phyloP scores from a whole-genome alignment of 2,797 vertebrate genomes.

The Carduelis carduelis region DNA sequence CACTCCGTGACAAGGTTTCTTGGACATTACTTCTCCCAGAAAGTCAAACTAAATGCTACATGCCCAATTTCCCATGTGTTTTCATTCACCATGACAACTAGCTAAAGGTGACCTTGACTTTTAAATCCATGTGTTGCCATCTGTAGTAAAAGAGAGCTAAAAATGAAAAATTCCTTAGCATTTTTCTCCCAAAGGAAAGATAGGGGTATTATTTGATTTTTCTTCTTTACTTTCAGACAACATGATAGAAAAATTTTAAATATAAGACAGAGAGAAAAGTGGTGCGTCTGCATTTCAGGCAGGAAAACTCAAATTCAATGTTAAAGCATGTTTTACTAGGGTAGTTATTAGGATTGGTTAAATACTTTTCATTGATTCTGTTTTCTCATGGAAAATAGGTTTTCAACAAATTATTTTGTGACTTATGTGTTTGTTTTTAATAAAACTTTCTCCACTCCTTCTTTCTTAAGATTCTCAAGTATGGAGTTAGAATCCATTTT shows the following conservation, averaged over 20 bases:
- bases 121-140: constrained; percentile 21
- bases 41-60: constrained; percentile 33
- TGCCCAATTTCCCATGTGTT: constrained; percentile 22
- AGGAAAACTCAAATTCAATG: background rate
- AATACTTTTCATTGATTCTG: background rate
- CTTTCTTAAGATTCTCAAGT: background rate
- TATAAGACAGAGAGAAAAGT: background rate
- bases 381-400: background rate
- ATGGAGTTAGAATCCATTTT: background rate
- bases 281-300: background rate
- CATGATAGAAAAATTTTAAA: background rate
- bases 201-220: background rate
- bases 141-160: background rate
- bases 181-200: background rate
- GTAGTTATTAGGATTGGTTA: background rate
- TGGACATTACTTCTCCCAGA: constrained; percentile 13
- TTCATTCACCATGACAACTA: constrained; percentile 49
- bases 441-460: background rate
- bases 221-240: background rate
- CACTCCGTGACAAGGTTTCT: background rate
- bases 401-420: background rate
- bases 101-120: constrained; percentile 46
- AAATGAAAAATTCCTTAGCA: constrained; percentile 12
- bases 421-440: background rate
- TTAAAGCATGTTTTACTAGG: background rate